Evolutionary conservation across 2,888 invertebrate genomes (phyloP), one percentile per base, ranked within the genome.

Genomic region (Mesoligia furuncula): DNA sequence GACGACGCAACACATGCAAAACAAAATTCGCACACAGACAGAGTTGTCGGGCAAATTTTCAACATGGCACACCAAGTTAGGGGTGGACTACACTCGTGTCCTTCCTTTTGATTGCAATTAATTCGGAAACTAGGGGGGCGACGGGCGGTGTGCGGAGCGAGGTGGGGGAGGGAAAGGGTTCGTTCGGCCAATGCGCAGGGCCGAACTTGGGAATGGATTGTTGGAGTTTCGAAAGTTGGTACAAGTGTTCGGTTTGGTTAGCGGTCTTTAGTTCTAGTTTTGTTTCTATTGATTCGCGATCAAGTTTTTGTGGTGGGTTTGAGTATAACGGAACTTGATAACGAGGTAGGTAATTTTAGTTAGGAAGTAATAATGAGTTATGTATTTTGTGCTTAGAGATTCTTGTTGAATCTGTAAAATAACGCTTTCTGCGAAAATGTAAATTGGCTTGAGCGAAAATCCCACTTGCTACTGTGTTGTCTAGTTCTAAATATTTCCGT

Each of bases 51-150:
- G 93, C 93, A 93, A 95, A 95, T 93, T 95, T 95, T 93, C 95
- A 95, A 95, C 96, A 95, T 95, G 95, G 95, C 95, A 94, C 94
- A 91, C 94, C 89, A 93, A 95, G 93, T 95, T 94, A 94, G 96
- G 96, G 96, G 94, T 95, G 96, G 96, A 94, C 96, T 95, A 94
- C 93, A 95, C 95, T 96, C 94, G 94, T 95, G 96, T 96, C 96
- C 96, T 96, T 96, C 96, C 96, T 96, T 96, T 96, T 96, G 96
- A 96, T 96, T 96, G 96, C 96, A 96, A 96, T 96, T 96, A 96
- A 96, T 96, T 96, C 96, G 94, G 94, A 93, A 93, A 93, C 93
- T 90, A 90, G 91, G 92, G 89, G 82, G 90, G 85, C 57, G 88
- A 85, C 74, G 87, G 88, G 88, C 77, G 90, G 90, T 80, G 87